Conservation (phyloP, 1,140 invertebrate genomes). For the Leptopilina clavipes region DNA sequence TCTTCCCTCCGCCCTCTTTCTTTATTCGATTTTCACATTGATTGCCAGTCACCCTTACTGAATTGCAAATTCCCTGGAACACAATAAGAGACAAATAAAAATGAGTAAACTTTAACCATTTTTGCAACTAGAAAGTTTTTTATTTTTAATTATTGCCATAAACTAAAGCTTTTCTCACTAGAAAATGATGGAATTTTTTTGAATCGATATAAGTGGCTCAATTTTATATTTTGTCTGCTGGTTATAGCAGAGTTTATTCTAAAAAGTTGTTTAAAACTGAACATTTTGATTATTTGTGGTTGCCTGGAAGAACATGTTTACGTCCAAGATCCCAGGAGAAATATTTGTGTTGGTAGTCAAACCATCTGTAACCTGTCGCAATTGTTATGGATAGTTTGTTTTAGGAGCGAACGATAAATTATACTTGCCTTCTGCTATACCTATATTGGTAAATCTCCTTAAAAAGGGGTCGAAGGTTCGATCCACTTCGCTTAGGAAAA, state of each 20-base stretch:
- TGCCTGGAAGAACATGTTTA: background rate
- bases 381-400: conserved; percentile 39
- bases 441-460: background rate
- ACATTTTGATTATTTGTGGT: background rate
- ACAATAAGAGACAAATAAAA: too few relatives aligned
- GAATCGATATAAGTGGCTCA: too few relatives aligned
- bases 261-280: background rate
- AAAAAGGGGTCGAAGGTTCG: background rate
- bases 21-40: conserved; percentile 1
- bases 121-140: too few relatives aligned
- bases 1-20: background rate
- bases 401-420: conserved; percentile 44
- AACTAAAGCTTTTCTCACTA: too few relatives aligned
- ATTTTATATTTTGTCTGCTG: too few relatives aligned
- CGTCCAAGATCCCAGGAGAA: background rate
- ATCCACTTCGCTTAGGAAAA: conserved; percentile 2
- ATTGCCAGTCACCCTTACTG: background rate
- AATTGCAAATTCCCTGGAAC: conserved; percentile 17
- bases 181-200: too few relatives aligned
- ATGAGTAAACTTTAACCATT: too few relatives aligned
- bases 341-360: conserved; percentile 36
- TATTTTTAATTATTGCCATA: too few relatives aligned
- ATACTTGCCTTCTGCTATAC: conserved; percentile 44
- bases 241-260: too few relatives aligned
- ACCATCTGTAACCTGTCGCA: conserved; percentile 51